A percentile compares a stretch with the other conserved stretches of the same genome.
Conservation (phyloP, 2,113 vertebrate genomes). For the Calypte anna region DNA sequence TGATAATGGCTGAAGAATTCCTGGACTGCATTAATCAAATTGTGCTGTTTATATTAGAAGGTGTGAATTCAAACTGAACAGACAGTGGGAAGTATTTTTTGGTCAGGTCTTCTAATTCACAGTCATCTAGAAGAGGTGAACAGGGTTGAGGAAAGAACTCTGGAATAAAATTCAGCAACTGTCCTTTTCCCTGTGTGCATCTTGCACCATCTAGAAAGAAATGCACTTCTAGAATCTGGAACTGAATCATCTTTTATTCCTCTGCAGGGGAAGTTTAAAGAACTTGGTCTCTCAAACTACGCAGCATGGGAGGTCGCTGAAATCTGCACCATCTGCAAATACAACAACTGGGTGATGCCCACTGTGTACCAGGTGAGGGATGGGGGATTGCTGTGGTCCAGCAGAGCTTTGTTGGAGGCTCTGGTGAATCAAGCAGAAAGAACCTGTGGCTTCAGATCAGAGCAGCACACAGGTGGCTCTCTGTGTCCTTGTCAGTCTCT, state of each 20-base stretch:
- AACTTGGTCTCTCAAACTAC: conserved; percentile 94
- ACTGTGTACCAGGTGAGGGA: conserved; percentile 91
- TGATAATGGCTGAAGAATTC: background rate
- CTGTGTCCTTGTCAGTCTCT: background rate
- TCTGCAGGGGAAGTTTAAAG: conserved; percentile 91
- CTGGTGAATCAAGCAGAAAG: background rate
- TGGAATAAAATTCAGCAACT: background rate
- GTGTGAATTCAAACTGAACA: background rate
- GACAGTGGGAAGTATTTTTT: background rate
- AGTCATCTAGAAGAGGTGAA: background rate
- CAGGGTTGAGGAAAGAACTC: background rate
- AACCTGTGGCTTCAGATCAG: background rate
- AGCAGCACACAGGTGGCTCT: accelerated
- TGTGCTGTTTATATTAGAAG: background rate
- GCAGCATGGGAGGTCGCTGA: conserved; percentile 93
- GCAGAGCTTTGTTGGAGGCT: background rate
- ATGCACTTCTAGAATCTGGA: background rate
- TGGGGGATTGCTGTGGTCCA: accelerated
- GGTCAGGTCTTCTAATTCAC: background rate
- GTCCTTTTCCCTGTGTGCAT: background rate
- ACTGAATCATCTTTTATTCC: background rate
- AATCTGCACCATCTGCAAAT: conserved; percentile 87
- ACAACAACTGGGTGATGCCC: conserved; percentile 89
- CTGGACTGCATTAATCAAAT: background rate
- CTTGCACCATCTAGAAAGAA: background rate